Conservation (phyloP, 2,797 vertebrate genomes). For the Sphenodon punctatus region DNA sequence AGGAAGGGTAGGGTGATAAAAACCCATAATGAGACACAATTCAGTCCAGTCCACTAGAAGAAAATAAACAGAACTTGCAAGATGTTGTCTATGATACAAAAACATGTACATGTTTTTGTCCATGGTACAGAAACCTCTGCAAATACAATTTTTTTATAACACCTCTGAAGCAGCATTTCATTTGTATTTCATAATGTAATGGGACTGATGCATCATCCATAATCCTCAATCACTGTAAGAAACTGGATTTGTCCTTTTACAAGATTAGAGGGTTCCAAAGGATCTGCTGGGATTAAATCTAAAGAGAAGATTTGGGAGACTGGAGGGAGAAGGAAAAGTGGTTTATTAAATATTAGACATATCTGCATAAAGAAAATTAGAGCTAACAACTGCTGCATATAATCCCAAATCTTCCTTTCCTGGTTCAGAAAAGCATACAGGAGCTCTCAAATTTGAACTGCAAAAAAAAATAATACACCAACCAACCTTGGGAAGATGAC, state of each 20-base stretch:
- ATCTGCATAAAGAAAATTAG: slow-evolving; percentile 6
- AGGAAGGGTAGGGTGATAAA: too few relatives aligned
- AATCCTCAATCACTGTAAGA: slow-evolving; percentile 21
- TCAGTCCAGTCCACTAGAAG: too few relatives aligned
- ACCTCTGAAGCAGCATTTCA: too few relatives aligned
- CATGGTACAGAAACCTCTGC: too few relatives aligned
- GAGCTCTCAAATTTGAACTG: neutral
- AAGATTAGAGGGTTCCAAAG: slow-evolving; percentile 3
- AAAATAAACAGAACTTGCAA: too few relatives aligned
- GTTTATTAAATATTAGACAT: slow-evolving; percentile 20
- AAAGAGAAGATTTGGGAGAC: neutral
- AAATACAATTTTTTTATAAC: too few relatives aligned
- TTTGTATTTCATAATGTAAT: neutral
- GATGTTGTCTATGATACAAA: too few relatives aligned
- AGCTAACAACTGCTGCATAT: neutral
- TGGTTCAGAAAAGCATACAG: neutral
- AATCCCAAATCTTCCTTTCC: neutral
- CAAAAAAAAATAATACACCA: neutral
- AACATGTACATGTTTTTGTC: too few relatives aligned
- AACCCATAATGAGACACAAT: too few relatives aligned
- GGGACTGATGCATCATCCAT: slow-evolving; percentile 27
- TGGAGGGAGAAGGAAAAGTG: neutral
- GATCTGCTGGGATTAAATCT: slow-evolving; percentile 46
- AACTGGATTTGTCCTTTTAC: slow-evolving; percentile 8
- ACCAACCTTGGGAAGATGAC: neutral